Evolutionary conservation across 2,113 vertebrate genomes (phyloP), one percentile per base, ranked within the genome.

Genomic region (Dermatemys mawii): DNA sequence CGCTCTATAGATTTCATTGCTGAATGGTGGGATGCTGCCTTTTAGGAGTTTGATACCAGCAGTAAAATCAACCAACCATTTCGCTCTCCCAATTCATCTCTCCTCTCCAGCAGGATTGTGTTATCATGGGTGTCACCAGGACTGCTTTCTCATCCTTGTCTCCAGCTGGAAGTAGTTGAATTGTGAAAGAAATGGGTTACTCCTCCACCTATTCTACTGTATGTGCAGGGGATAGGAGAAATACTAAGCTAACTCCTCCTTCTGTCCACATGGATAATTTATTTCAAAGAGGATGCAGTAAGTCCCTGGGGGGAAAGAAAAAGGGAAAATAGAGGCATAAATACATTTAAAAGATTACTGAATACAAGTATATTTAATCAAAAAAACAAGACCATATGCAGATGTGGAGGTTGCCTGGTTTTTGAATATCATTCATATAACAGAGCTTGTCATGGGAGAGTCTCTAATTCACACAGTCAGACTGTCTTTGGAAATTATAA

Each of bases 201-300:
- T 80, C 35, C 84, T 83, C 35, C 81, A 44, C 0, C 35, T 67
- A 67, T 17, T 67, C 60, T 38, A 70, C 8, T 26, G 24, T 76
- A 38, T 76, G 41, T 27, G 73, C 12, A 46, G 41, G 6, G 41
- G 13, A 44, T 44, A 13, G 41, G 73, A 76, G 41, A 84, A 92
- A 84, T 26, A 79, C 92, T 70, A 38, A 70, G 41, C 4, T 6
- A 32, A 7, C 8, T 24, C 49, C 60, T 85, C 38, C 48, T 93
- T 83, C 63, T 91, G 27, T 1, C 55, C 29, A 70, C 38, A 32
- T 0, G 0, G n/a, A n/a, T n/a, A n/a, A n/a, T n/a, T n/a, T n/a
- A n/a, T n/a, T n/a, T n/a, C n/a, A n/a, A n/a, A n/a, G n/a, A n/a
- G n/a, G n/a, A n/a, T n/a, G n/a, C n/a, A n/a, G n/a, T n/a, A n/a